phyloP scores from a whole-genome alignment of 2,888 invertebrate genomes.

The Vesta saturnalis region DNA sequence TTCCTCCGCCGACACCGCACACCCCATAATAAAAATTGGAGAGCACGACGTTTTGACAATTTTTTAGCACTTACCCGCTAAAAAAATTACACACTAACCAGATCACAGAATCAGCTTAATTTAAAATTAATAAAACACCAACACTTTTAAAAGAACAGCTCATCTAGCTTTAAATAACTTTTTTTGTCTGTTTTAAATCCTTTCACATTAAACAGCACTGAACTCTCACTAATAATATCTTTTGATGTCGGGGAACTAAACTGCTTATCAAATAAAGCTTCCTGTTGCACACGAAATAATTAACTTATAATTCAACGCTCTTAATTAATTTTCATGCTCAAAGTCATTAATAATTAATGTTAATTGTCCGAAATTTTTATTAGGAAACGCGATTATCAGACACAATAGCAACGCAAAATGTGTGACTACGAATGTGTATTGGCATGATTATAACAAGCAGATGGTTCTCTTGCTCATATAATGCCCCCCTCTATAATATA shows the following conservation, averaged over 20 bases:
- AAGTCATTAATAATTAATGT: no score
- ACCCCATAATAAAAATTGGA: conserved; percentile 81
- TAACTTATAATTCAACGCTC: background rate
- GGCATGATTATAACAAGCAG: conserved; percentile 45
- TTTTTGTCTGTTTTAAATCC: conserved; percentile 26
- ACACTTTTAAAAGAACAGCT: conserved; percentile 7
- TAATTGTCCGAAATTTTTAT: no score
- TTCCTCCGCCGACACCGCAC: conserved; percentile 99
- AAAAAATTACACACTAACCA: no score
- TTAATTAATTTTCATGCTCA: no score
- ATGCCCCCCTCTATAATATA: conserved; percentile 46
- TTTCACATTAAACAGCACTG: conserved; percentile 25
- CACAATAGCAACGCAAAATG: conserved; percentile 30
- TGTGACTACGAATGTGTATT: conserved; percentile 37
- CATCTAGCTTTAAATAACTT: conserved; percentile 35
- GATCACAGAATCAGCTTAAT: background rate
- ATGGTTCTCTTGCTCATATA: conserved; percentile 49
- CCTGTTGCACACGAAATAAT: conserved; percentile 26
- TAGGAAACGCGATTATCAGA: background rate
- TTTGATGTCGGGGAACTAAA: conserved; percentile 20
- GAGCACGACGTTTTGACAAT: conserved; percentile 56
- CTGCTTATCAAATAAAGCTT: conserved; percentile 31
- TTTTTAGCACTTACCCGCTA: background rate
- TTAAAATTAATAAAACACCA: background rate
- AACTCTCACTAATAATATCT: conserved; percentile 15